Evolutionary conservation across 2,888 invertebrate species (phyloP).

Genomic region (Folsomia candida): DNA sequence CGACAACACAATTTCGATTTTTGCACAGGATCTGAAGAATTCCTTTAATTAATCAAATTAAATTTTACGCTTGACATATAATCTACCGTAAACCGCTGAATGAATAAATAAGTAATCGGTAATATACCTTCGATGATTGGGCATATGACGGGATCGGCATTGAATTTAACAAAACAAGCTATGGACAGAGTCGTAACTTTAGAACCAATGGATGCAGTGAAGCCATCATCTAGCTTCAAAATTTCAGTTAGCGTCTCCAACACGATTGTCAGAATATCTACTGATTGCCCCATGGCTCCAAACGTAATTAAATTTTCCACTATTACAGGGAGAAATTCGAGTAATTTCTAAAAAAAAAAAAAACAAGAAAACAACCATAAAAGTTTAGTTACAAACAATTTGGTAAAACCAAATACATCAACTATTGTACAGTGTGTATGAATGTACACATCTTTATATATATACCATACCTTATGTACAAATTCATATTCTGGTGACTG

Average conservation of each 20-base stretch:
- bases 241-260: constrained; percentile 46
- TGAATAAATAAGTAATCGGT: too few relatives aligned
- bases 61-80: too few relatives aligned
- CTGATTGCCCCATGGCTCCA: constrained; percentile 42
- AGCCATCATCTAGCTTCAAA: constrained; percentile 62
- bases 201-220: constrained; percentile 63
- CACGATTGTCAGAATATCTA: constrained; percentile 42
- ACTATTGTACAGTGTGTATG: too few relatives aligned
- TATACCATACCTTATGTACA: constrained; percentile 30
- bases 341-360: constrained; percentile 28
- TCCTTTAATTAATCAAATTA: too few relatives aligned
- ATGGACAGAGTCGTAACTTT: constrained; percentile 67
- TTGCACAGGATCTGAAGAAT: constrained; percentile 64
- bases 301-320: constrained; percentile 47
- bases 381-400: neutral
- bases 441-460: too few relatives aligned
- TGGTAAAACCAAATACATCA: too few relatives aligned
- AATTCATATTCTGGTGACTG: constrained; percentile 40
- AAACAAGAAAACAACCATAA: neutral
- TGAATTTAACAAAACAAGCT: constrained; percentile 67
- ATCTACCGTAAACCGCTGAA: too few relatives aligned
- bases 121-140: constrained; percentile 63
- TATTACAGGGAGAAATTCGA: constrained; percentile 42
- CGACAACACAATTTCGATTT: constrained; percentile 61
- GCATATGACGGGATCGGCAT: constrained; percentile 63